Percentiles rank a stretch among this genome's conserved stretches.
These are phyloP conservation scores for Ctenopoma multispine DNA, from an alignment of 2,797 vertebrate species.

Conservation along the genomic window DNA sequence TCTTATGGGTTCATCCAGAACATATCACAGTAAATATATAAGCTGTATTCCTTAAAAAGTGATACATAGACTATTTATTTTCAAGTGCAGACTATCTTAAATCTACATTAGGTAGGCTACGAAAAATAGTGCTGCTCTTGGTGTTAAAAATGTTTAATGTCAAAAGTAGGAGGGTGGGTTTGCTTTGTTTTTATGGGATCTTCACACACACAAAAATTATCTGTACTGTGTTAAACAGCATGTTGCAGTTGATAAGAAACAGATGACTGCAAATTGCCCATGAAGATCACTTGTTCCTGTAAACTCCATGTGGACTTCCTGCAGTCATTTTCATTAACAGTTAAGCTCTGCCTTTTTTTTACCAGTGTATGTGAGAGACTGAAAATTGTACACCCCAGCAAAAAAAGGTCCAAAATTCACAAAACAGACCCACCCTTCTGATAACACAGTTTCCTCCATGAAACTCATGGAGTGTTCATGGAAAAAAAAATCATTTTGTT, in stretches of 20 bases:
- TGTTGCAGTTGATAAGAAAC: conserved; percentile 1
- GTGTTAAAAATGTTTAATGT: conserved; percentile 10
- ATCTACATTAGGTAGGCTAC: conserved; percentile 21
- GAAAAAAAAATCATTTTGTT: conserved; percentile 33
- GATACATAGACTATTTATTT: conserved; percentile 64
- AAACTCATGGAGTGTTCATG: conserved; percentile 37
- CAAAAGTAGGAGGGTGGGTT: conserved; percentile 1
- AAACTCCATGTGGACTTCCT: conserved; percentile 3
- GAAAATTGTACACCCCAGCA: not conserved
- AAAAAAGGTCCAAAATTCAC: not conserved
- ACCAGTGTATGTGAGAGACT: not conserved
- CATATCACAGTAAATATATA: conserved; percentile 58
- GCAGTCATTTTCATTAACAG: not conserved
- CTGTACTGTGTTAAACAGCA: conserved; percentile 37
- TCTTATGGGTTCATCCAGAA: conserved; percentile 15
- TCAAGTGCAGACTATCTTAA: conserved; percentile 25
- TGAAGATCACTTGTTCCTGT: not conserved
- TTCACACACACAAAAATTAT: conserved; percentile 11
- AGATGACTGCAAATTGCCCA: conserved; percentile 5
- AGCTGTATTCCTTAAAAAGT: conserved; percentile 54
- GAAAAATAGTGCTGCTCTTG: conserved; percentile 23
- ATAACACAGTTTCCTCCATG: conserved; percentile 55
- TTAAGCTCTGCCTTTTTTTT: conserved; percentile 22
- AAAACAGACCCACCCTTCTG: conserved; percentile 44
- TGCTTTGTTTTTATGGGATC: not conserved